Evolutionary conservation across 2,113 vertebrate species (phyloP).

Genomic region (Brachyhypopomus gauderio): DNA sequence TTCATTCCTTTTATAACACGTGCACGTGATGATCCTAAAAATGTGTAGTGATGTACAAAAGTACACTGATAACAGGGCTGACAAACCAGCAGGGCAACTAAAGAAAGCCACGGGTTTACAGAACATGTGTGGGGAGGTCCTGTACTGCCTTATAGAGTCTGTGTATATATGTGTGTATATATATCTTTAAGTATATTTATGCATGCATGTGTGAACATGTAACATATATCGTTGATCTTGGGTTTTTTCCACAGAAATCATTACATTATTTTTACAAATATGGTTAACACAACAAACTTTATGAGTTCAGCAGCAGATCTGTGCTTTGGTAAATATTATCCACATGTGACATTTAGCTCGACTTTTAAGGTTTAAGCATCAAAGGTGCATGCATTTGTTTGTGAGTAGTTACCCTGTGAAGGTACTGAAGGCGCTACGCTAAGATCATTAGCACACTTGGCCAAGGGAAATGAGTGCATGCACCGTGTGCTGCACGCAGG

Average conservation of each 20-base stretch:
- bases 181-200: background rate
- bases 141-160: background rate
- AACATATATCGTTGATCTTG: no score
- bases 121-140: background rate
- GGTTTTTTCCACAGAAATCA: no score
- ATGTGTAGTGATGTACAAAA: background rate
- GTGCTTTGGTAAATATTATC: no score
- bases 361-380: no score
- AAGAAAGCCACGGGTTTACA: background rate
- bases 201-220: background rate
- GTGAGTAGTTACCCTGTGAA: background rate
- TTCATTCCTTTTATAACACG: background rate
- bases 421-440: background rate
- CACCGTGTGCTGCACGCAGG: constrained; percentile 42
- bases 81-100: background rate
- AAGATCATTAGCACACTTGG: constrained; percentile 9
- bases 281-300: no score
- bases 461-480: constrained; percentile 32
- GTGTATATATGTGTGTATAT: no score
- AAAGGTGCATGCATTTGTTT: background rate
- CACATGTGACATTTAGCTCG: no score
- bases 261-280: no score
- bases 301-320: no score
- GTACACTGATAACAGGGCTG: background rate
- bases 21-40: background rate